Evolutionary conservation across 2,888 invertebrate species (phyloP), one percentile per base, ranked within the genome.

Genomic region (Merodon equestris): DNA sequence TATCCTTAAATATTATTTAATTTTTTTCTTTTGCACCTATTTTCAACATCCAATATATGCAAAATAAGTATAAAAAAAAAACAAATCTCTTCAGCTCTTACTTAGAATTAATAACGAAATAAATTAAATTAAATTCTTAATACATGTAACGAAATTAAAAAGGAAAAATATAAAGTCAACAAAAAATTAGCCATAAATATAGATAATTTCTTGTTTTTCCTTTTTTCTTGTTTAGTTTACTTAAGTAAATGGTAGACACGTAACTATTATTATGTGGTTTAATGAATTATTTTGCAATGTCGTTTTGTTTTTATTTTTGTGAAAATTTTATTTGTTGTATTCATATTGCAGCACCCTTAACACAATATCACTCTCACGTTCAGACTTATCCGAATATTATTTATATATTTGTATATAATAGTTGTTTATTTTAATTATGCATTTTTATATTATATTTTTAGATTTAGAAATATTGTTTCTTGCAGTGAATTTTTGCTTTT

Each of bases 321-420:
- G 45, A 42, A 68, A 70, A 82, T 66, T 53, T 7, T 27, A 27
- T 27, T 27, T 27, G 27, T 27, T 44, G 63, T 71, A 54, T 83
- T 82, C 81, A 83, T 85, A 81, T 84, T 85, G 84, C 87, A 85
- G 86, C 87, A 86, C 84, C 85, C 86, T 87, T 86, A 87, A 87
- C 87, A 87, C 88, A 86, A 72, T 85, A 87, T 88, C 87, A 88
- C 87, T 88, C 88, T 86, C 87, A 84, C 88, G 83, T 86, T 87
- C 87, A 87, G 87, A 88, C 87, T 87, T 88, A 87, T 88, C 87
- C 87, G 88, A 88, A 86, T 84, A 66, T 82, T 56, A 42, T 71
- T 44, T 67, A 19, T 64, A 38, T 36, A 50, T 36, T 36, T 47
- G 54, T 53, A 27, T 36, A 56, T 51, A 9, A 40, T 44, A 50